phyloP scores from a whole-genome alignment of 1,140 invertebrate genomes.

The Euwallacea similis region DNA sequence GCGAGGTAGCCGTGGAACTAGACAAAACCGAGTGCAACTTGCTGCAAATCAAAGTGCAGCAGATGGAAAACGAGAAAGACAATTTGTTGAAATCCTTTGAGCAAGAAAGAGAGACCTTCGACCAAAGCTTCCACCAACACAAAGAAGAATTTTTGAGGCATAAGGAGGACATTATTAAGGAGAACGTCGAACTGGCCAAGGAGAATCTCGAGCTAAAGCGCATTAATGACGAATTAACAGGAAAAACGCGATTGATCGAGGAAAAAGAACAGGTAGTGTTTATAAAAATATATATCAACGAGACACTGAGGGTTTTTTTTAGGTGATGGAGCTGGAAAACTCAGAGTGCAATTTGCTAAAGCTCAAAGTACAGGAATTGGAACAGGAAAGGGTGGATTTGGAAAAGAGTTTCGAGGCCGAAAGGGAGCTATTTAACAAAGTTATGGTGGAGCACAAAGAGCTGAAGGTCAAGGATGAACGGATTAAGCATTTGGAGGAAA shows the following conservation, averaged over 20 bases:
- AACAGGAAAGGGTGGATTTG: slow-evolving; percentile 37
- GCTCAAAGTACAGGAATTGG: slow-evolving; percentile 42
- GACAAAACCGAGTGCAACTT: slow-evolving; percentile 34
- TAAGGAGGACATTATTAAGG: slow-evolving; percentile 25
- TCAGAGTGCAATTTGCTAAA: slow-evolving; percentile 41
- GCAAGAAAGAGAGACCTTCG: slow-evolving; percentile 29
- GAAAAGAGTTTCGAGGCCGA: slow-evolving; percentile 35
- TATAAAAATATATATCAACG: no score
- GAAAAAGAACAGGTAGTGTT: slow-evolving; percentile 28
- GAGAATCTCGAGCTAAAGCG: slow-evolving; percentile 32
- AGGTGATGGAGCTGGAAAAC: slow-evolving; percentile 48
- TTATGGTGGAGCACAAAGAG: slow-evolving; percentile 34
- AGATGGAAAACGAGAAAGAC: slow-evolving; percentile 40
- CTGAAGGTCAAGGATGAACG: slow-evolving; percentile 46
- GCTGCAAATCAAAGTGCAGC: slow-evolving; percentile 37
- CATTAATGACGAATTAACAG: slow-evolving; percentile 15
- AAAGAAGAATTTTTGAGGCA: slow-evolving; percentile 17
- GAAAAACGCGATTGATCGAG: slow-evolving; percentile 30
- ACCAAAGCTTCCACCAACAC: slow-evolving; percentile 32
- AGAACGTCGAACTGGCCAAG: slow-evolving; percentile 35
- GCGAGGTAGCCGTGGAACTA: slow-evolving; percentile 35
- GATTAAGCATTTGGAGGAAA: slow-evolving; percentile 55
- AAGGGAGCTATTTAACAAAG: slow-evolving; percentile 37
- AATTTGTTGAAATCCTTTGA: slow-evolving; percentile 35
- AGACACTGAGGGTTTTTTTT: background rate